Percentiles rank a stretch among this genome's conserved stretches.
Conservation (phyloP, 2,113 vertebrate genomes). For the Tachysurus vachellii region DNA sequence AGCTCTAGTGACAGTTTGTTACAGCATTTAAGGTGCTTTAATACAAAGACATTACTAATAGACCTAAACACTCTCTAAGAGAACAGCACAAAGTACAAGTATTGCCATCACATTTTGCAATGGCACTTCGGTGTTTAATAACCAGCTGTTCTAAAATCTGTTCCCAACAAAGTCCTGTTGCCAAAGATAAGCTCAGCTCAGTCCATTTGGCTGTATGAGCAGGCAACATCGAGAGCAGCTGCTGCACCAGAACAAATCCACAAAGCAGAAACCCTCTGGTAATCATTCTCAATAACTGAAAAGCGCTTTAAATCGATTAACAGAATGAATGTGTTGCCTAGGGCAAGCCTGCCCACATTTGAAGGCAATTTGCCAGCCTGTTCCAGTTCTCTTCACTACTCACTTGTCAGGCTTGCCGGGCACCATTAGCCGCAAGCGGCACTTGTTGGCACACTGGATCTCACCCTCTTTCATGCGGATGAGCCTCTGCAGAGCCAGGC, state of each 20-base stretch:
- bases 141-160: slow-evolving; percentile 25
- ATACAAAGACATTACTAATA: not conserved
- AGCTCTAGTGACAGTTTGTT: not conserved
- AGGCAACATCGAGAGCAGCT: slow-evolving; percentile 1
- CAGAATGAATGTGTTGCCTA: slow-evolving; percentile 25
- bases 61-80: not conserved
- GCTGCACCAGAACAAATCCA: slow-evolving; percentile 37
- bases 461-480: slow-evolving; percentile 85
- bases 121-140: slow-evolving; percentile 14
- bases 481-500: slow-evolving; percentile 83
- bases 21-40: slow-evolving; percentile 11
- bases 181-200: slow-evolving; percentile 3
- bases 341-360: slow-evolving; percentile 22
- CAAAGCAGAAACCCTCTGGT: slow-evolving; percentile 13
- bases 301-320: slow-evolving; percentile 35
- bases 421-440: slow-evolving; percentile 81
- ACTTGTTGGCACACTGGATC: slow-evolving; percentile 86
- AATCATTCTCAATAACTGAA: slow-evolving; percentile 13
- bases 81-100: not conserved
- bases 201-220: slow-evolving; percentile 22
- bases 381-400: slow-evolving; percentile 51
- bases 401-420: slow-evolving; percentile 87
- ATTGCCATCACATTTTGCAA: not conserved
- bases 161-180: slow-evolving; percentile 31
- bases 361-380: slow-evolving; percentile 20